A percentile compares a stretch with the other conserved stretches of the same genome.
These are phyloP conservation scores for Tetragnatha versicolor DNA, from an alignment of 1,140 invertebrate genomes.

Conservation along the genomic window DNA sequence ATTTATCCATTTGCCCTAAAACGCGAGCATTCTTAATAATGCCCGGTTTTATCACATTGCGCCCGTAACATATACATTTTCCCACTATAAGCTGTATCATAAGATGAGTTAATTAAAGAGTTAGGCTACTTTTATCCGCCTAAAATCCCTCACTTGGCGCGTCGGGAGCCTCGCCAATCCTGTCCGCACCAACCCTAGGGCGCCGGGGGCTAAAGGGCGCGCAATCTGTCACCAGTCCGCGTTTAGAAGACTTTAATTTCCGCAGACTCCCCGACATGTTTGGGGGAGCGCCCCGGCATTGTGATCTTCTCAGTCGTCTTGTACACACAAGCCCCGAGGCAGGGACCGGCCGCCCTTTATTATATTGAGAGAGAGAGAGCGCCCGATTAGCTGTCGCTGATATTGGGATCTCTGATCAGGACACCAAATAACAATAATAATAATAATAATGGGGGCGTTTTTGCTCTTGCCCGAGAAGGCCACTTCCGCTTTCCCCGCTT, in stretches of 20 bases:
- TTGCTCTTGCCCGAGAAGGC: constrained; percentile 8
- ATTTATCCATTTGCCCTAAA: too few species aligned
- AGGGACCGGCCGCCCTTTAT: constrained; percentile 16
- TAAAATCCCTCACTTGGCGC: constrained; percentile 5
- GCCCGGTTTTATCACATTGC: too few species aligned
- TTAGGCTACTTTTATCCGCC: background rate
- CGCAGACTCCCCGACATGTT: constrained; percentile 51
- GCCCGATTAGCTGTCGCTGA: constrained; percentile 46
- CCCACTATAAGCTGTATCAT: too few species aligned
- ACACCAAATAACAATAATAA: constrained; percentile 47
- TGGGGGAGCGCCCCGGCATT: constrained; percentile 25
- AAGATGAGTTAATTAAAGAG: too few species aligned
- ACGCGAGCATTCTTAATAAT: too few species aligned
- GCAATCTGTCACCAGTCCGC: constrained; percentile 52
- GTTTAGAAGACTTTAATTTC: constrained; percentile 55
- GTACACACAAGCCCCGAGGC: constrained; percentile 49
- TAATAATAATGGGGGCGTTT: constrained; percentile 3
- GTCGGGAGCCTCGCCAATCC: background rate
- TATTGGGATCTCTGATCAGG: constrained; percentile 40
- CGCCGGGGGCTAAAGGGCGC: constrained; percentile 47
- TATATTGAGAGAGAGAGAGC: constrained; percentile 34
- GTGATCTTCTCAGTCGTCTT: constrained; percentile 23
- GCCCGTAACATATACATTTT: too few species aligned
- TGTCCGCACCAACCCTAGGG: constrained; percentile 1
- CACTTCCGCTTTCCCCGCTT: constrained; percentile 48